Evolutionary conservation across 2,797 vertebrate species (phyloP).

Genomic region (Sebastes kiyomatsui): DNA sequence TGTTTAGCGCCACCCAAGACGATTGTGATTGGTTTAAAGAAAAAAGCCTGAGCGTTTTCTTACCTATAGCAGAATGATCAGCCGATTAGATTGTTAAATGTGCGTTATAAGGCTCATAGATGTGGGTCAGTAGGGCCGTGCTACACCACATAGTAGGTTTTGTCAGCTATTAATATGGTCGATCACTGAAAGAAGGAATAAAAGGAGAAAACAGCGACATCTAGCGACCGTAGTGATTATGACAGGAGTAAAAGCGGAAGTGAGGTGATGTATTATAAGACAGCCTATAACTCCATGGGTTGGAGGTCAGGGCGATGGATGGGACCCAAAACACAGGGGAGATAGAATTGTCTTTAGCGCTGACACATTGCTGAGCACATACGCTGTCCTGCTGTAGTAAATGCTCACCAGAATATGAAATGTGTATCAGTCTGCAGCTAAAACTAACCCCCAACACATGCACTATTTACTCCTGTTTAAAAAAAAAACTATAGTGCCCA

Average conservation of each 20-base stretch:
- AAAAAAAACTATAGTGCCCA: not conserved
- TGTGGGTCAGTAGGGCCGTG: too few relatives aligned
- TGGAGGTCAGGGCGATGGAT: fast-evolving
- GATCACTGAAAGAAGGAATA: too few relatives aligned
- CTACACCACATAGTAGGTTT: too few relatives aligned
- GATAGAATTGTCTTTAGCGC: fast-evolving
- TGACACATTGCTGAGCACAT: not conserved
- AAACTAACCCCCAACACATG: not conserved
- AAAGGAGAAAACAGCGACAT: too few relatives aligned
- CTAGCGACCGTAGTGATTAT: too few relatives aligned
- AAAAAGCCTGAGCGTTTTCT: not conserved
- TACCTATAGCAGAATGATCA: not conserved
- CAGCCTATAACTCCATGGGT: too few relatives aligned
- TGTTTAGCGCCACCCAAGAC: not conserved
- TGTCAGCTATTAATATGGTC: too few relatives aligned
- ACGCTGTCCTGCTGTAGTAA: not conserved
- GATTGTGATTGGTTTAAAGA: not conserved
- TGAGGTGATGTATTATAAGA: too few relatives aligned
- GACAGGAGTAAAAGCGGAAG: too few relatives aligned
- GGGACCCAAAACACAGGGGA: too few relatives aligned
- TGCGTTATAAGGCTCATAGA: too few relatives aligned
- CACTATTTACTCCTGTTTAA: not conserved
- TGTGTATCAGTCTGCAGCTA: not conserved
- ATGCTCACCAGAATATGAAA: not conserved
- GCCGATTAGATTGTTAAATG: too few relatives aligned